These are phyloP conservation scores for Gadopsis bispinosus DNA, from an alignment of 2,797 vertebrate genomes.

Conservation along the genomic window DNA sequence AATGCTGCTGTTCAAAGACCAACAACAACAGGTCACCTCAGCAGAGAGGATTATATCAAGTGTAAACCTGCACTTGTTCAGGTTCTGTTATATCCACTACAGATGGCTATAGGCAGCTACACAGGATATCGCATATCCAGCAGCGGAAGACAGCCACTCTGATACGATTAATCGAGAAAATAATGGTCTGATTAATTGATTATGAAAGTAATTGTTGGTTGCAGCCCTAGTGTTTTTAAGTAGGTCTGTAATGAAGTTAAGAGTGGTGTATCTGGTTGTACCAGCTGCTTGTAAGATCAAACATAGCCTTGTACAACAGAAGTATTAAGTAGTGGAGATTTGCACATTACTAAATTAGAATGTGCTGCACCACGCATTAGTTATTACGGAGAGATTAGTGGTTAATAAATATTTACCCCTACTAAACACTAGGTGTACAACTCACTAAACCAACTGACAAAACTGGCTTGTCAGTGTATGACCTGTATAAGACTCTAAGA, in stretches of 20 bases:
- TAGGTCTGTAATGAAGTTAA: neutral
- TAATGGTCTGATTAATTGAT: neutral
- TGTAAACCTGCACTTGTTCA: conserved; percentile 43
- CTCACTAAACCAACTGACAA: neutral
- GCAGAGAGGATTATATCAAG: conserved; percentile 37
- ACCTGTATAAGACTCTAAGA: too few species aligned
- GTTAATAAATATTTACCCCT: neutral
- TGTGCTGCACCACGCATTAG: neutral
- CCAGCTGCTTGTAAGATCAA: neutral
- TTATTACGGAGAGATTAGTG: neutral
- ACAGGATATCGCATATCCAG: conserved; percentile 32
- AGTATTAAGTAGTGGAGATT: neutral
- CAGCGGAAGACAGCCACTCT: too few species aligned
- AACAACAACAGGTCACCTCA: conserved; percentile 34
- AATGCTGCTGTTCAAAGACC: conserved; percentile 11
- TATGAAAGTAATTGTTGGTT: neutral
- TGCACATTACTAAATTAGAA: neutral
- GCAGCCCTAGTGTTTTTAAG: neutral
- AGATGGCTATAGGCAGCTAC: conserved; percentile 25
- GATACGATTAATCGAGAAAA: neutral
- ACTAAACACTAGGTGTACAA: neutral
- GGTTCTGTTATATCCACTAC: conserved; percentile 29
- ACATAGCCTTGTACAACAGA: neutral
- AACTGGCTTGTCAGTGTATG: too few species aligned
- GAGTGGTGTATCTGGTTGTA: neutral